Base-by-base conservation (phyloP, 2,113 vertebrate genomes). In the Pteruthius melanotis region DNA sequence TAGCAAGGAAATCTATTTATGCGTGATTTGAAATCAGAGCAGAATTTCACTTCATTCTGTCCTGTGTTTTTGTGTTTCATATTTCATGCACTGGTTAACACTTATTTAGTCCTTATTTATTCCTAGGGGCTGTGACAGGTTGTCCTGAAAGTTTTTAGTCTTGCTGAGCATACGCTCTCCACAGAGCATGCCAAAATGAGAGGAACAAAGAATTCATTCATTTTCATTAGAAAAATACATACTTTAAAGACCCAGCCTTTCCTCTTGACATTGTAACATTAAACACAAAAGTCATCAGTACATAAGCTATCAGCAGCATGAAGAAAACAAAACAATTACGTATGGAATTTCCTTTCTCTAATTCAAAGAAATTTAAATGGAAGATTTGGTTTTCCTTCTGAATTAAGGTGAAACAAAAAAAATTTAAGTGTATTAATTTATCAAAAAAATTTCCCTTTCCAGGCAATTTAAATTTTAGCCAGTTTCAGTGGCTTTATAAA, bases 41-140 rank as follows among this genome's bases (percentile, higher is more conserved):
- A 91, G 68, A 94, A 82, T 92, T 94, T 93, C 91, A 90, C 92
- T 96, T 90, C 90, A 86, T 94, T 96, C 86, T 96, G 83, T 77
- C 78, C 80, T 77, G 54, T 59, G 79, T 49, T 96, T 85, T 77
- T 94, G 71, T 96, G 79, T 93, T 95, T 94, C 59, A 44, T 94
- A 96, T 97, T 97, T 96, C 92, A 92, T 95, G 96, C 95, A 90
- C 96, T 97, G 76, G 79, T 89, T 93, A 93, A 70, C 83, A 83
- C 71, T 88, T 96, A 86, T 77, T 93, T 77, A 77, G 90, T 74
- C 83, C 23, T 59, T 59, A 37, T 59, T 59, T 93, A 3, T 93
- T 97, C 52, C 86, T 90, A 66, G 76, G 89, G 79, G 64, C 79
- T 88, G 76, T 93, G 89, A 95, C 89, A 96, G 64, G 80, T 89